These are phyloP conservation scores for Nemapogon koenigi DNA, from an alignment of 2,888 invertebrate genomes.

Conservation along the genomic window DNA sequence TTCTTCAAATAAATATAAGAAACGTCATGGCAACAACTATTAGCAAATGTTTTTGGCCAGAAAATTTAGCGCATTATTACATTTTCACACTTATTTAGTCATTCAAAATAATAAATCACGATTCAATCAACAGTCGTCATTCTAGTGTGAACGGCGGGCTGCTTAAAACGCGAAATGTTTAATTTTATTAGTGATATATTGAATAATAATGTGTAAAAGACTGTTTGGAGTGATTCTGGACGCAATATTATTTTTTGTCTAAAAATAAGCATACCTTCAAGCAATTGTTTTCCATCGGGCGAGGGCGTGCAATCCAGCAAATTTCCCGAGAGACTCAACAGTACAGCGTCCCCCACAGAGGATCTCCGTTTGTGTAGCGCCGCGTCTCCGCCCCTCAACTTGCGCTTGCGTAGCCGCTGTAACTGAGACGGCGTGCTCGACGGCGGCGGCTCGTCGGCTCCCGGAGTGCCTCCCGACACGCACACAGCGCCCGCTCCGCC, in stretches of 20 bases:
- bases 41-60: slow-evolving; percentile 41
- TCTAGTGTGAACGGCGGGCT: too few relatives aligned
- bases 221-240: too few relatives aligned
- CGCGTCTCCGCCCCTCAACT: slow-evolving; percentile 67
- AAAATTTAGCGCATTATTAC: slow-evolving; percentile 27
- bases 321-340: slow-evolving; percentile 85
- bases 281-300: slow-evolving; percentile 71
- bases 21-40: too few relatives aligned
- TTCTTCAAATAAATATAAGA: slow-evolving; percentile 20
- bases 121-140: too few relatives aligned
- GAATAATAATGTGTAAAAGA: too few relatives aligned
- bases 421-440: slow-evolving; percentile 42
- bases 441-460: slow-evolving; percentile 16
- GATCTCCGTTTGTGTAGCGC: slow-evolving; percentile 81
- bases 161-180: too few relatives aligned
- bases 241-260: neutral
- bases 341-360: slow-evolving; percentile 84
- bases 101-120: neutral
- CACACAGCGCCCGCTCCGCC: slow-evolving; percentile 29
- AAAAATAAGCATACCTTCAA: slow-evolving; percentile 39
- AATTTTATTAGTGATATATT: too few relatives aligned
- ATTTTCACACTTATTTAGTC: slow-evolving; percentile 31
- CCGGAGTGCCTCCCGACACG: slow-evolving; percentile 16
- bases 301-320: slow-evolving; percentile 88
- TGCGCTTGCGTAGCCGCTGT: slow-evolving; percentile 77